phyloP scores from a whole-genome alignment of 2,797 vertebrate species.

The Phyllotis vaccarum region DNA sequence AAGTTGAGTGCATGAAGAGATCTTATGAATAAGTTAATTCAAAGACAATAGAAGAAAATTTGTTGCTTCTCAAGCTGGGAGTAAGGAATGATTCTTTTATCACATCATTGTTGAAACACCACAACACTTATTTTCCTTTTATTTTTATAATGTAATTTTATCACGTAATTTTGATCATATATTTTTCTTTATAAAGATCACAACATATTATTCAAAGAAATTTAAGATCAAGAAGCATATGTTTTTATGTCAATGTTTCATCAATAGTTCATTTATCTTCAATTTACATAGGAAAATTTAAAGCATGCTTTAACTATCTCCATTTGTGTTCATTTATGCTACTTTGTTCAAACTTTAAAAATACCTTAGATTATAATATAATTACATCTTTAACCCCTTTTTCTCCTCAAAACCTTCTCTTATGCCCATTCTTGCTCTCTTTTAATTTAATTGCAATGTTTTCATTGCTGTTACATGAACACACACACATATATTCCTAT shows the following conservation, averaged over 20 bases:
- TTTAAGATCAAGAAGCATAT: background rate
- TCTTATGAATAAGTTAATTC: background rate
- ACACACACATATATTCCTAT: no score
- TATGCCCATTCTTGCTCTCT: background rate
- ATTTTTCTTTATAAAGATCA: background rate
- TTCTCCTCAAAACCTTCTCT: background rate
- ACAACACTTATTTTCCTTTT: background rate
- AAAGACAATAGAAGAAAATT: background rate
- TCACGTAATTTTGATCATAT: background rate
- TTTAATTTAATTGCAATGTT: background rate
- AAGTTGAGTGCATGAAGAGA: background rate
- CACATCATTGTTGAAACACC: background rate
- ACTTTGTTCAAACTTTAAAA: no score
- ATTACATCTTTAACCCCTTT: background rate
- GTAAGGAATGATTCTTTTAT: background rate
- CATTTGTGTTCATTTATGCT: background rate
- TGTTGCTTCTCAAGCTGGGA: background rate
- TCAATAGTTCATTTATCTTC: background rate
- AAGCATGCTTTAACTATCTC: background rate
- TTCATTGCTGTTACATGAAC: background rate
- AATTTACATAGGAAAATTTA: background rate
- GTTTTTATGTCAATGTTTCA: background rate
- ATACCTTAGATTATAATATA: no score
- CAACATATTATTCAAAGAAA: background rate
- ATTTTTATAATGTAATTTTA: background rate